phyloP scores from a whole-genome alignment of 2,797 vertebrate genomes.

The Craterocephalus amniculus region DNA sequence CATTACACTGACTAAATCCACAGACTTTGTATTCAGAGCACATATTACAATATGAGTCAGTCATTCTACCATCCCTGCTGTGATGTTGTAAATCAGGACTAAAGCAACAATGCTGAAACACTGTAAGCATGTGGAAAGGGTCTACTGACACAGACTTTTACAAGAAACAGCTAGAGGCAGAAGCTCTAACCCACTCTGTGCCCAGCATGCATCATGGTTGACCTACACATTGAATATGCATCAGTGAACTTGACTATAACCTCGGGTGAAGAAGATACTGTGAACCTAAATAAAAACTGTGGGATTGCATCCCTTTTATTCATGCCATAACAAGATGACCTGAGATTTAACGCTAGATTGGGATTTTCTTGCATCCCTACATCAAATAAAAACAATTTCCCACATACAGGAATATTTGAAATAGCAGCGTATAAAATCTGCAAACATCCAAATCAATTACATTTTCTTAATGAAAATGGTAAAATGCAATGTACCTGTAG shows the following conservation, averaged over 20 bases:
- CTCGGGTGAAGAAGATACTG: constrained; percentile 38
- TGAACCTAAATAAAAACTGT: constrained; percentile 41
- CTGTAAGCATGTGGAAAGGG: constrained; percentile 6
- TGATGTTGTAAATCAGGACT: background rate
- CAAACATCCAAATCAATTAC: background rate
- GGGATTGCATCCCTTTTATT: constrained; percentile 9
- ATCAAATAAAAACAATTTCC: constrained; percentile 9
- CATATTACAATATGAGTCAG: background rate
- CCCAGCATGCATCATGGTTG: constrained; percentile 67
- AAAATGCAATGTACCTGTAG: background rate
- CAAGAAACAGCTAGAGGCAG: constrained; percentile 61
- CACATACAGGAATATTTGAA: background rate
- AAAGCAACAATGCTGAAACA: constrained; percentile 12
- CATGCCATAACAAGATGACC: constrained; percentile 6
- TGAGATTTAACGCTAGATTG: constrained; percentile 23
- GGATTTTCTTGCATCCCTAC: constrained; percentile 9
- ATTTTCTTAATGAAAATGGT: constrained; percentile 12
- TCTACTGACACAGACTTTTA: constrained; percentile 37
- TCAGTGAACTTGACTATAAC: constrained; percentile 57
- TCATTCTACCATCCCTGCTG: background rate
- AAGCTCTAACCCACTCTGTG: constrained; percentile 41
- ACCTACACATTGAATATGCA: constrained; percentile 74
- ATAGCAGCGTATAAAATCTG: constrained; percentile 15
- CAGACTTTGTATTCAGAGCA: constrained; percentile 1
- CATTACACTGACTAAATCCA: background rate